These are phyloP conservation scores for Notodonta dromedarius DNA, from an alignment of 2,888 invertebrate genomes.

Conservation along the genomic window DNA sequence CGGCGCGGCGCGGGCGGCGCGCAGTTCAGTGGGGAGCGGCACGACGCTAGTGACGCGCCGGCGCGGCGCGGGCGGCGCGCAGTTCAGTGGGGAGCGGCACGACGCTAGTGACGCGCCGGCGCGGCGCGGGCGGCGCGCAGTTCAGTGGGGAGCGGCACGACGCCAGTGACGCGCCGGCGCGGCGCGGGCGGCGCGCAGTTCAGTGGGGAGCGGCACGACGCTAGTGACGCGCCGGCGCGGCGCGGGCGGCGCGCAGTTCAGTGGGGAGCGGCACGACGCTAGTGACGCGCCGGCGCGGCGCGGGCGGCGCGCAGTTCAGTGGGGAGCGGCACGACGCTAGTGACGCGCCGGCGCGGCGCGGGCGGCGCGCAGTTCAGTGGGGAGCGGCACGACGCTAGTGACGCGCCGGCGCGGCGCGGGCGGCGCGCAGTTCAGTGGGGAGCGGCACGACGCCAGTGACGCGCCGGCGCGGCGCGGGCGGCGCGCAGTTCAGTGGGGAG, in stretches of 20 bases:
- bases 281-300: conserved; percentile 12
- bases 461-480: neutral
- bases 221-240: neutral
- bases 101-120: neutral
- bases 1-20: neutral
- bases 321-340: no score
- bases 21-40: no score
- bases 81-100: no score
- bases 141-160: neutral
- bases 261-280: neutral
- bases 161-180: conserved; percentile 9
- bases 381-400: neutral
- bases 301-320: conserved; percentile 16
- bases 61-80: conserved; percentile 23
- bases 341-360: neutral
- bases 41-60: neutral
- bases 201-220: no score
- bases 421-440: conserved; percentile 12
- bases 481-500: no score
- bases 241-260: no score
- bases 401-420: conserved; percentile 16
- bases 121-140: neutral
- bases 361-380: no score
- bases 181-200: conserved; percentile 19
- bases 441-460: neutral